phyloP scores from a whole-genome alignment of 2,888 invertebrate species.

The Sarcophaga caerulescens region DNA sequence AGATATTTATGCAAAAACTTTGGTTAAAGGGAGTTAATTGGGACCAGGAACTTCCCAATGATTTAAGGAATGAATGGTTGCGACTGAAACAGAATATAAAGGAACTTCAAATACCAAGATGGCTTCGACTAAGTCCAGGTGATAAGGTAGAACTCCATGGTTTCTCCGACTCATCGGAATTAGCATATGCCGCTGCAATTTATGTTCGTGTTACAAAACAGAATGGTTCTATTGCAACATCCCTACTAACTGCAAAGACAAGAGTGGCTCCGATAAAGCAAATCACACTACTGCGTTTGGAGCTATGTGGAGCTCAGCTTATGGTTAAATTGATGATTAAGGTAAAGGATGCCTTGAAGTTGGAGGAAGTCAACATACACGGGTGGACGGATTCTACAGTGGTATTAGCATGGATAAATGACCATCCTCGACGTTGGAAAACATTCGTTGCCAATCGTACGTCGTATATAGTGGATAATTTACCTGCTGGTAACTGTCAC shows the following conservation, averaged over 20 bases:
- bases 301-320: constrained; percentile 46
- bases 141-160: constrained; percentile 44
- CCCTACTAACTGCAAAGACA: neutral
- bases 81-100: neutral
- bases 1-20: constrained; percentile 49
- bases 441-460: too few relatives aligned
- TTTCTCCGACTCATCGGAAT: constrained; percentile 50
- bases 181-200: constrained; percentile 50
- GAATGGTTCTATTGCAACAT: neutral
- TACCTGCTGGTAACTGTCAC: too few relatives aligned
- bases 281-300: constrained; percentile 1
- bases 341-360: neutral
- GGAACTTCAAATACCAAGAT: constrained; percentile 37
- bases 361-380: neutral
- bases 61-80: neutral
- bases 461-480: too few relatives aligned
- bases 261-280: too few relatives aligned
- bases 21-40: constrained; percentile 41
- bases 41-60: constrained; percentile 8
- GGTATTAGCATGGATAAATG: constrained; percentile 37
- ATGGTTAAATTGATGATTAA: constrained; percentile 35
- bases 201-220: constrained; percentile 20
- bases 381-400: constrained; percentile 45
- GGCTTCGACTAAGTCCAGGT: constrained; percentile 9
- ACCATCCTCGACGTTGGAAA: constrained; percentile 53